A percentile compares a stretch with the other conserved stretches of the same genome.
Conservation (phyloP, 2,113 vertebrate genomes). For the Muntiacus muntjak region DNA sequence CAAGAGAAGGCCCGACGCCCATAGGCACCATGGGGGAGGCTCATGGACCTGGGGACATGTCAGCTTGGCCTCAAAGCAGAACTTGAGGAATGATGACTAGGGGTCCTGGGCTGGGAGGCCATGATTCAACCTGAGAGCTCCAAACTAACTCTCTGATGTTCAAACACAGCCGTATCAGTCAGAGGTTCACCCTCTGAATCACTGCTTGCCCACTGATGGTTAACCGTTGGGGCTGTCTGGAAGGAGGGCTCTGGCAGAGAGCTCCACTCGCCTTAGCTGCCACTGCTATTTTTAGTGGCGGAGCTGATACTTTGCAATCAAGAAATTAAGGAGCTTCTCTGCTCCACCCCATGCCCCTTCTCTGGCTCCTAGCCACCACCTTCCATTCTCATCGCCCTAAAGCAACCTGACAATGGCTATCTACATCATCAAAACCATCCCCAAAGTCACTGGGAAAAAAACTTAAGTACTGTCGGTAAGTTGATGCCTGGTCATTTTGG, state of each 20-base stretch:
- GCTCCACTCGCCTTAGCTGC: background rate
- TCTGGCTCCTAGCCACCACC: background rate
- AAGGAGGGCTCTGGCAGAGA: background rate
- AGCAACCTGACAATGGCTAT: background rate
- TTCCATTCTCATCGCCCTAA: rapidly evolving
- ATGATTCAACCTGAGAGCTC: background rate
- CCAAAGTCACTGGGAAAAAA: background rate
- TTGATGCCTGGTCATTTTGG: background rate
- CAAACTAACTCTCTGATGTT: background rate
- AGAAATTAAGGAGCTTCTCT: background rate
- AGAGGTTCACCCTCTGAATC: background rate
- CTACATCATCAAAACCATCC: background rate
- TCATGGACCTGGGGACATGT: background rate
- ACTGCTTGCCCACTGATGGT: background rate
- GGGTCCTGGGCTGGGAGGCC: background rate
- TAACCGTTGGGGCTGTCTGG: background rate
- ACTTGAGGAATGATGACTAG: background rate
- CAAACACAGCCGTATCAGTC: background rate
- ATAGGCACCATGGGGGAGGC: background rate
- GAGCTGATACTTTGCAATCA: background rate
- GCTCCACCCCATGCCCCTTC: rapidly evolving
- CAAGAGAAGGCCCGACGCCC: background rate
- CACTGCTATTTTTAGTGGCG: background rate
- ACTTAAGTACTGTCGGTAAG: background rate
- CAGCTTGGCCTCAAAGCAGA: background rate